These are phyloP conservation scores for Oeneis ivallda DNA, from an alignment of 2,888 invertebrate species.

Conservation along the genomic window DNA sequence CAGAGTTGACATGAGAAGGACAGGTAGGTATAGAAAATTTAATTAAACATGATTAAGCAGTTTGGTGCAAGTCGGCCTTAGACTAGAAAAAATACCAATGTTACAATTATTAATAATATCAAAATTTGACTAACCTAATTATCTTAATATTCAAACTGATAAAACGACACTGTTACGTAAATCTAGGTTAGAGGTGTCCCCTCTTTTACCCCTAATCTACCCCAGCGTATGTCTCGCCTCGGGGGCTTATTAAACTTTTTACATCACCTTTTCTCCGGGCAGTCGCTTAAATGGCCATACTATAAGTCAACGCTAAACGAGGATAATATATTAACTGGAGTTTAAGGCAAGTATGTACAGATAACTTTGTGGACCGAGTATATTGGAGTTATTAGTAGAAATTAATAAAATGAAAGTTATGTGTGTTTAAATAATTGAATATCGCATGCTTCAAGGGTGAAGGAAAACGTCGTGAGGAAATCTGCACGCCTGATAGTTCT, in stretches of 20 bases:
- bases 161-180: slow-evolving; percentile 3
- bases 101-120: too few species aligned
- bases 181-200: slow-evolving; percentile 29
- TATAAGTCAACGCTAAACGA: slow-evolving; percentile 73
- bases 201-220: slow-evolving; percentile 26
- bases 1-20: too few species aligned
- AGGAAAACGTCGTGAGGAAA: too few species aligned
- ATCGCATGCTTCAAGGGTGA: too few species aligned
- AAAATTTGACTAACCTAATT: not conserved
- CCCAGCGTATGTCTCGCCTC: slow-evolving; percentile 45
- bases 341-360: slow-evolving; percentile 47
- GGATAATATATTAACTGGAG: slow-evolving; percentile 75
- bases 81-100: too few species aligned
- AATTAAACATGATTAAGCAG: too few species aligned
- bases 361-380: not conserved
- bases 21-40: too few species aligned
- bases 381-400: too few species aligned
- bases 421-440: too few species aligned
- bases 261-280: slow-evolving; percentile 59
- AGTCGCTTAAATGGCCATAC: slow-evolving; percentile 66
- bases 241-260: slow-evolving; percentile 72
- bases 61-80: too few species aligned
- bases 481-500: too few species aligned
- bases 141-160: slow-evolving; percentile 1
- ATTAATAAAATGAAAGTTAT: too few species aligned